Conservation (phyloP, 2,888 invertebrate genomes). For the Odontomyia ornata region DNA sequence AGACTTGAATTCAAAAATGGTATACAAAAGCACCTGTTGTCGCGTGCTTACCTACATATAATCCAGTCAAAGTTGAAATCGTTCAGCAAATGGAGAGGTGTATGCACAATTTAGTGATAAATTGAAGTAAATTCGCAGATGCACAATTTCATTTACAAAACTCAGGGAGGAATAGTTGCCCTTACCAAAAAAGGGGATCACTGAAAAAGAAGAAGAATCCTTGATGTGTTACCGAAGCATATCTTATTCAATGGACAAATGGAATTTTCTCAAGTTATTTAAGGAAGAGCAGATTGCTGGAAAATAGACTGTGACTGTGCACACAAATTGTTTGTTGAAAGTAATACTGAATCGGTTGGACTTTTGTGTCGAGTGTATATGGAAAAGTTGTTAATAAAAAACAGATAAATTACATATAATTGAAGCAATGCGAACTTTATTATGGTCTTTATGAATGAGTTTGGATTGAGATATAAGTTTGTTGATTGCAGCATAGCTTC, state of each 20-base stretch:
- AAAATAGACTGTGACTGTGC: slow-evolving; percentile 20
- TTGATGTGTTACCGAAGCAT: not conserved
- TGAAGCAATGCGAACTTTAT: not conserved
- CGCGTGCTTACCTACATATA: slow-evolving; percentile 6
- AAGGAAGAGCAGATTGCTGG: slow-evolving; percentile 26
- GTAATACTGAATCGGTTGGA: not conserved
- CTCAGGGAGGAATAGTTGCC: not conserved
- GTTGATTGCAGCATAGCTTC: too few species aligned
- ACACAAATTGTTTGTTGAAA: slow-evolving; percentile 9
- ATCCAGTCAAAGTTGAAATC: not conserved
- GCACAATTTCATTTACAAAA: not conserved
- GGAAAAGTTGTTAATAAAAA: too few species aligned
- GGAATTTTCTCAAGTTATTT: slow-evolving; percentile 22
- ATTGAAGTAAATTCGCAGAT: not conserved
- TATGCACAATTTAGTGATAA: slow-evolving; percentile 33
- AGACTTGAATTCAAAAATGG: not conserved
- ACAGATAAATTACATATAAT: too few species aligned
- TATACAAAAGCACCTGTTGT: slow-evolving; percentile 10
- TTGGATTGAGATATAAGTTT: not conserved
- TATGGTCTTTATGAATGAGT: not conserved
- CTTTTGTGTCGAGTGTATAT: too few species aligned
- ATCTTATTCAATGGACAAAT: slow-evolving; percentile 21
- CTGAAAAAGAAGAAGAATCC: not conserved
- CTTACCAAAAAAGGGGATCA: slow-evolving; percentile 18
- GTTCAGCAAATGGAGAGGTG: not conserved